A percentile compares a stretch with the other conserved stretches of the same genome.
These are phyloP conservation scores for Ichneumoninae sp. DNA, from an alignment of 2,888 invertebrate genomes.

Conservation along the genomic window DNA sequence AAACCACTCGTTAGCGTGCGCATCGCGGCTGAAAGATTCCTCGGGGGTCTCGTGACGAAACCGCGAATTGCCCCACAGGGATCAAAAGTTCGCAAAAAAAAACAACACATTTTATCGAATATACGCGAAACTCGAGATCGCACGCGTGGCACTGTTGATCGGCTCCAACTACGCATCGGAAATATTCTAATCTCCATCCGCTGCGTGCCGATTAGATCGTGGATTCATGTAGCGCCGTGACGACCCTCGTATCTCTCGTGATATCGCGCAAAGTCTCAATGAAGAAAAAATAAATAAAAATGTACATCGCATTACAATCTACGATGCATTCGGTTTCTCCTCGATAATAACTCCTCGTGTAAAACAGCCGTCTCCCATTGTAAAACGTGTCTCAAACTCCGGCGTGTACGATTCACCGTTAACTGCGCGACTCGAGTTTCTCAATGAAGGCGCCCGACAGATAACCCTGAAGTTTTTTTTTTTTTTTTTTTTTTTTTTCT, in stretches of 20 bases:
- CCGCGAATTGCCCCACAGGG: background rate
- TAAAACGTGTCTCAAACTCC: background rate
- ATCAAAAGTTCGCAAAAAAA: background rate
- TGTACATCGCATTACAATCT: slow-evolving; percentile 1
- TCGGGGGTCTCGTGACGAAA: background rate
- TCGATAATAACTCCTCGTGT: slow-evolving; percentile 1
- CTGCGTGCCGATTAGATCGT: slow-evolving; percentile 24
- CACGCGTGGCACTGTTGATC: background rate
- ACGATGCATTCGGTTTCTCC: background rate
- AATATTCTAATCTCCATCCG: background rate
- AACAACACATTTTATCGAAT: background rate
- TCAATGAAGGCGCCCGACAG: slow-evolving; percentile 35
- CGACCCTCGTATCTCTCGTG: slow-evolving; percentile 16
- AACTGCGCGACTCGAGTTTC: background rate
- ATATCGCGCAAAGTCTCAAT: slow-evolving; percentile 14
- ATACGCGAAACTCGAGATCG: background rate
- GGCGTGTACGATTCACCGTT: background rate
- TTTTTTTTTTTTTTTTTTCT: background rate
- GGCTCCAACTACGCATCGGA: slow-evolving; percentile 27
- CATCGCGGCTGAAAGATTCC: background rate
- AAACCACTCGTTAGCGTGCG: background rate
- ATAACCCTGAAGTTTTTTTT: slow-evolving; percentile 32
- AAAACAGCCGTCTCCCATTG: slow-evolving; percentile 1
- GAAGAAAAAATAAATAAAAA: background rate
- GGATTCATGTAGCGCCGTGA: background rate